Evolutionary conservation across 2,113 vertebrate genomes (phyloP), one percentile per base, ranked within the genome.

Genomic region (Oncorhynchus gorbuscha): DNA sequence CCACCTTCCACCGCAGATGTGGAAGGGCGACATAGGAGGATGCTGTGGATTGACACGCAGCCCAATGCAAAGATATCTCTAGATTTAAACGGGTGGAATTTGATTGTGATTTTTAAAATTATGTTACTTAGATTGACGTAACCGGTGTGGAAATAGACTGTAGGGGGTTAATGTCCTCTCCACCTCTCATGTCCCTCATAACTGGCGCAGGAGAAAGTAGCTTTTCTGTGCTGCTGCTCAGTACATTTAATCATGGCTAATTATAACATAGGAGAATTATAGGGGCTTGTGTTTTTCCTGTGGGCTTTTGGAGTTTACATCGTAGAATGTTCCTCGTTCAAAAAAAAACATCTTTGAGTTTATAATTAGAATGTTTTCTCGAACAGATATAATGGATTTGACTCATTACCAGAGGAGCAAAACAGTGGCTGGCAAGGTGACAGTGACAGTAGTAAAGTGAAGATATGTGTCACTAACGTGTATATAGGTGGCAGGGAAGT

Each of bases 161-260:
- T 39, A 39, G 39, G 39, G 39, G 39, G 39, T 39, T 39, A 39
- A 35, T 35, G 35, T 35, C 35, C 6, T 7, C 35, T 35, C 35
- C 35, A 1, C 35, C 6, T 7, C 39, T 39, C 39, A 8, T 39
- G 8, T 9, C 39, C 39, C 39, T 39, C 58, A 39, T 66, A 39
- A 39, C 65, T 30, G 9, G 69, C 39, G 24, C 48, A 69, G 69
- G n/a, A 39, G 74, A 18, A 39, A 68, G 72, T 61, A 2, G 12
- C 66, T 18, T 58, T 73, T 48, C 74, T 39, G 39, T 39, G 39
- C 39, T 39, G 39, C 39, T 39, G 26, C 62, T 66, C 69, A 24
- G 59, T 59, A 72, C 70, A 76, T 81, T 39, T 78, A 82, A 78
- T 86, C 74, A 78, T 39, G 78, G 69, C 76, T 79, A 84, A 81